Base-by-base conservation (phyloP, 2,113 vertebrate genomes). In the Caloenas nicobarica region DNA sequence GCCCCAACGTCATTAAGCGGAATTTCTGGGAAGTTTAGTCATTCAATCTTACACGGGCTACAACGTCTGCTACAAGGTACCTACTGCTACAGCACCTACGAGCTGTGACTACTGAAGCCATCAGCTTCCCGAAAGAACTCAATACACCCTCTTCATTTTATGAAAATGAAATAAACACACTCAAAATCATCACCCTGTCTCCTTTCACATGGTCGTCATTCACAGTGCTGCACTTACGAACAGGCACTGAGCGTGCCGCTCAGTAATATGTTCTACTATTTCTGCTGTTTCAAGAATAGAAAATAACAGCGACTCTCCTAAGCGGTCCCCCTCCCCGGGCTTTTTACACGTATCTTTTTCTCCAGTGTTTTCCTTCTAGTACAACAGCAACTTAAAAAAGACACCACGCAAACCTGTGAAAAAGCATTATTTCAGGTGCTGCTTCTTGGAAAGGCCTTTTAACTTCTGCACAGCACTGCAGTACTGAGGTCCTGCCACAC, bases 71-170 rank as follows among this genome's bases (percentile, higher is more conserved):
- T 16, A 9, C 48, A 31, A 16, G 19, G 33, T 22, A 77, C 31
- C 14, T 18, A 46, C 34, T 13, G 33, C 1, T 29, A 44, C 0
- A 0, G 22, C 19, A 85, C 24, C 44, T 79, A 0, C 2, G 19
- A 24, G 29, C 46, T 64, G 6, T 15, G n/a, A 18, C 38, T 61
- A 66, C 54, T 14, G 22, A 70, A 51, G 25, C 31, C 38, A 57
- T 1, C 44, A 48, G 29, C 34, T 38, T 72, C 33, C 34, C 24
- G 29, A 22, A 46, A 44, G 15, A 86, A 60, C 5, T 7, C 29
- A 42, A 34, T 6, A 33, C 11, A 16, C 42, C 15, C 61, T n/a
- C 28, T 14, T 60, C 10, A 5, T 16, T 80, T 65, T 18, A 51
- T 1, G 11, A 23, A 34, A 26, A 51, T 4, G 2, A 4, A 71